These are phyloP conservation scores for Catharus ustulatus DNA, from an alignment of 2,797 vertebrate species.

Conservation along the genomic window DNA sequence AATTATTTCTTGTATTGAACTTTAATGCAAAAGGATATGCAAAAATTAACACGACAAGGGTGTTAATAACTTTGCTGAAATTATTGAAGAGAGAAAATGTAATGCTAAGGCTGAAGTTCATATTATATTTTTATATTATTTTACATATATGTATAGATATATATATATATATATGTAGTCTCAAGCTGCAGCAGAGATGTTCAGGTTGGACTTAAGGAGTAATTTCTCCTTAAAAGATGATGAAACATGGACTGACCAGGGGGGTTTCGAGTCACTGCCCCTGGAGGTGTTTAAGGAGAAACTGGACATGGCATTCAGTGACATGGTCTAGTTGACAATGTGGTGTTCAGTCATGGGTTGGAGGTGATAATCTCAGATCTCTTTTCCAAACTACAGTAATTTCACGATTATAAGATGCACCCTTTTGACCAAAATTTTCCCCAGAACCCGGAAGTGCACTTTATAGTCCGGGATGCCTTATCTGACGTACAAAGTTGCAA, in stretches of 20 bases:
- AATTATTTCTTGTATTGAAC: conserved; percentile 10
- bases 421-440: too few relatives aligned
- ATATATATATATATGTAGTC: not conserved
- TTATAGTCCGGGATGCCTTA: too few relatives aligned
- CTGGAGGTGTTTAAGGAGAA: not conserved
- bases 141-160: not conserved
- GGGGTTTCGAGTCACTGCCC: accelerated
- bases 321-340: not conserved
- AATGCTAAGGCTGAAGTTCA: not conserved
- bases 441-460: too few relatives aligned
- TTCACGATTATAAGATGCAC: too few relatives aligned
- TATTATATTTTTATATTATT: not conserved
- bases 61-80: not conserved
- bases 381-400: not conserved
- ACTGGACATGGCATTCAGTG: too few relatives aligned
- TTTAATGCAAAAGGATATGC: not conserved
- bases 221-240: not conserved
- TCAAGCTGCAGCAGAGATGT: not conserved
- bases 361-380: not conserved
- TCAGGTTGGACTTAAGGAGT: not conserved
- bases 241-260: not conserved
- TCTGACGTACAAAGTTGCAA: too few relatives aligned
- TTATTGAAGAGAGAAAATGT: not conserved
- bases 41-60: not conserved
- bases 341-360: not conserved